Evolutionary conservation across 2,888 invertebrate genomes (phyloP), one percentile per base, ranked within the genome.

Genomic region (Rhimphoctona megacephalus): DNA sequence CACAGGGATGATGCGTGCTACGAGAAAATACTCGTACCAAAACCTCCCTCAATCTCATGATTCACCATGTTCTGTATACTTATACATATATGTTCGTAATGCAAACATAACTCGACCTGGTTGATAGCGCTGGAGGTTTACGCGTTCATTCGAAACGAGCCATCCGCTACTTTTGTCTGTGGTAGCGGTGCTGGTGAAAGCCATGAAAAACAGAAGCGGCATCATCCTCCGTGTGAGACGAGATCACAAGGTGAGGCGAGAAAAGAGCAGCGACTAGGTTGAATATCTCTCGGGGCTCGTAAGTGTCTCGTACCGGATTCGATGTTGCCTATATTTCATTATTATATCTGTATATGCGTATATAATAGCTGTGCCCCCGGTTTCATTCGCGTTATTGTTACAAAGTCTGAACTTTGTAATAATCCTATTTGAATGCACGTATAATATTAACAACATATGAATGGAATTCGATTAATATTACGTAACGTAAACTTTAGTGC

Each of bases 281-380:
- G 77, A 77, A 67, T 70, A 66, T 81, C 80, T 77, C 83, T 54
- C 46, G 77, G 67, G 80, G 49, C 66, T 72, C 80, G 52, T 83
- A 77, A 86, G 72, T 66, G 80, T 69, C 70, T 69, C 25, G 74
- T 64, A 30, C 72, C 64, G 70, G 82, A 79, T 85, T 83, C 83
- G 39, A 74, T 74, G 39, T 66, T 46, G 33, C 82, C 36, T 52
- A 43, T 73, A 57, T 80, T 61, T 61, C 46, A 54, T 80, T 52
- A 77, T 66, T 61, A 30, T 61, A 6, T 61, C 61, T 30, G 6
- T 57, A 57, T 8, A 57, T 57, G 22, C 57, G 11, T 14, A 6
- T 25, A 9, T 54, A 54, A 54, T 22, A 25, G 57, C 57, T 30
- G 4, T 57, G 14, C 25, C 5, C 25, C 14, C 11, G 14, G 57